Evolutionary conservation across 2,797 vertebrate species (phyloP).

Genomic region (Acomys russatus): DNA sequence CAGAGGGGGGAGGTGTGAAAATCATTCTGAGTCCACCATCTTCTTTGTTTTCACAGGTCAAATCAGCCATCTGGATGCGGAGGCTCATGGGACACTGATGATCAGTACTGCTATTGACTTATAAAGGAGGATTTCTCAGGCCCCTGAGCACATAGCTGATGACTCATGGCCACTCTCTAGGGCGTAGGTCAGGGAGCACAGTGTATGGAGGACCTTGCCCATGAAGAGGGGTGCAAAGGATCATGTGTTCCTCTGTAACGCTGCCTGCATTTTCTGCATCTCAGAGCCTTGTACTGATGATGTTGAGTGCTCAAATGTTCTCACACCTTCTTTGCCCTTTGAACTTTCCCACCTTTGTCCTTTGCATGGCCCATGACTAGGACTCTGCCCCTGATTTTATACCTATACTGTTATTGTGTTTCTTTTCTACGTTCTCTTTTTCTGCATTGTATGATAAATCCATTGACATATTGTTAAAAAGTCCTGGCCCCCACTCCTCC

Average conservation of each 20-base stretch:
- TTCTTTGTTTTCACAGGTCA: constrained; percentile 32
- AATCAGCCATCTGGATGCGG: background rate
- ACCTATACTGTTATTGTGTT: background rate
- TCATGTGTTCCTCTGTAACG: rapidly evolving
- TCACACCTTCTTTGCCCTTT: background rate
- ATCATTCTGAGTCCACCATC: rapidly evolving
- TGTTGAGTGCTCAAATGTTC: background rate
- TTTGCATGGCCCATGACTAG: rapidly evolving
- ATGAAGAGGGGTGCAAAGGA: background rate
- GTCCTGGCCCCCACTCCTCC: background rate
- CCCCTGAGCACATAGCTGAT: rapidly evolving
- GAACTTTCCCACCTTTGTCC: background rate
- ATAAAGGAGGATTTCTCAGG: background rate
- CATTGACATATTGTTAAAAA: background rate
- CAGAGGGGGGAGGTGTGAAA: background rate
- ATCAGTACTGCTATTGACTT: background rate
- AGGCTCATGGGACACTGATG: background rate
- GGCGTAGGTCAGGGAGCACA: background rate
- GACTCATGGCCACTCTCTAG: background rate
- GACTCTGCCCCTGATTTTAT: background rate
- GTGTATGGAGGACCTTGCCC: background rate
- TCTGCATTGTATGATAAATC: too few relatives aligned
- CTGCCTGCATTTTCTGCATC: rapidly evolving
- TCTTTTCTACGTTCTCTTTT: background rate
- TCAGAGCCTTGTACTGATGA: background rate